phyloP scores from a whole-genome alignment of 2,113 vertebrate genomes.

The Sialia sialis region DNA sequence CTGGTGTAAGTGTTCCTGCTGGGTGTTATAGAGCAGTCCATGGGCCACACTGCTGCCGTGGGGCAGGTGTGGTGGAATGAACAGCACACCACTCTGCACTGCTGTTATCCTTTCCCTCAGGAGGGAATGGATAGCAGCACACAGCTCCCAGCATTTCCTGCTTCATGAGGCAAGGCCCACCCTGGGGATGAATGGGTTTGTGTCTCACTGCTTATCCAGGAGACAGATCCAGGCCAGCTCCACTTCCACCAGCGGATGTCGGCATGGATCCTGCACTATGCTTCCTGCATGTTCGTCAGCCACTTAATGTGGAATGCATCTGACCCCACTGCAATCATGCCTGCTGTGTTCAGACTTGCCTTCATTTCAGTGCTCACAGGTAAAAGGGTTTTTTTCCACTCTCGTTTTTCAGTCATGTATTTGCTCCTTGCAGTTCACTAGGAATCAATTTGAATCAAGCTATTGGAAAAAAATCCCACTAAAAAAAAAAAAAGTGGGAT shows the following conservation, averaged over 20 bases:
- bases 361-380: neutral
- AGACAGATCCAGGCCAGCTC: neutral
- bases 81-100: neutral
- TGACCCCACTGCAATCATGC: neutral
- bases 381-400: neutral
- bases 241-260: rapidly evolving
- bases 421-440: neutral
- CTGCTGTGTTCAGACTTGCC: neutral
- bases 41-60: rapidly evolving
- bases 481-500: no score
- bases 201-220: neutral
- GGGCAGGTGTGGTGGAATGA: rapidly evolving
- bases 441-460: neutral
- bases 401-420: neutral
- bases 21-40: rapidly evolving
- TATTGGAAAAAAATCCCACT: neutral
- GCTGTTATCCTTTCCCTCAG: neutral
- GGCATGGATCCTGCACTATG: rapidly evolving
- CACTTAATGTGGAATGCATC: neutral
- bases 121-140: neutral
- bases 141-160: neutral
- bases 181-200: rapidly evolving
- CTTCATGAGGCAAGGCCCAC: rapidly evolving
- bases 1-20: neutral
- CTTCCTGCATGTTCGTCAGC: neutral